Evolutionary conservation across 1,140 invertebrate species (phyloP).

Genomic region (Oryctes rhinoceros): DNA sequence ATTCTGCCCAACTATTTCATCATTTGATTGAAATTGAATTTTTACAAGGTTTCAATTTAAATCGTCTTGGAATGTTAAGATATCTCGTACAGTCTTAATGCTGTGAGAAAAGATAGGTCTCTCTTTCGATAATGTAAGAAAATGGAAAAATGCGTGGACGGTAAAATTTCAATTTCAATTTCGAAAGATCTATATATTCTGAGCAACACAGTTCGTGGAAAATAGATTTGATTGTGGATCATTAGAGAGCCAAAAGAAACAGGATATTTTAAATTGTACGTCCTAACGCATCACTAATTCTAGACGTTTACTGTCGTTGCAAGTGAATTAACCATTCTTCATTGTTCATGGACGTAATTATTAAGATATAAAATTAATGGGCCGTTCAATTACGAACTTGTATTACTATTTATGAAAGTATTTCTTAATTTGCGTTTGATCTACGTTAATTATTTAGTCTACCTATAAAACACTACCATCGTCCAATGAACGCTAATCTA

Average conservation of each 20-base stretch:
- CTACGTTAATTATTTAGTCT: not conserved
- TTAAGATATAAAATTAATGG: too few species aligned
- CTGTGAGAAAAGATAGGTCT: not conserved
- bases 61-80: not conserved
- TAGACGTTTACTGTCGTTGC: not conserved
- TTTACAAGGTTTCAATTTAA: not conserved
- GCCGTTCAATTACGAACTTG: too few species aligned
- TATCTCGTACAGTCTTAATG: slow-evolving; percentile 7
- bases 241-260: not conserved
- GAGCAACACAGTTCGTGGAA: not conserved
- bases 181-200: not conserved
- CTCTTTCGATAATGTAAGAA: not conserved
- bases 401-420: too few species aligned
- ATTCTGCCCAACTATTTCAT: not conserved
- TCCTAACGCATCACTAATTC: too few species aligned
- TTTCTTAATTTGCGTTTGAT: not conserved
- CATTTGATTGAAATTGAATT: slow-evolving; percentile 9
- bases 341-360: not conserved
- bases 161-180: slow-evolving; percentile 29
- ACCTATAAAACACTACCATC: too few species aligned
- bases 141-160: not conserved
- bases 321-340: not conserved
- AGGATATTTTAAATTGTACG: not conserved
- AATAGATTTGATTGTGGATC: too few species aligned
- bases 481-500: not conserved